Percentiles rank a stretch among this genome's conserved stretches.
These are phyloP conservation scores for Panagrolaimus sp. DNA, from an alignment of 1,140 invertebrate genomes.

Conservation along the genomic window DNA sequence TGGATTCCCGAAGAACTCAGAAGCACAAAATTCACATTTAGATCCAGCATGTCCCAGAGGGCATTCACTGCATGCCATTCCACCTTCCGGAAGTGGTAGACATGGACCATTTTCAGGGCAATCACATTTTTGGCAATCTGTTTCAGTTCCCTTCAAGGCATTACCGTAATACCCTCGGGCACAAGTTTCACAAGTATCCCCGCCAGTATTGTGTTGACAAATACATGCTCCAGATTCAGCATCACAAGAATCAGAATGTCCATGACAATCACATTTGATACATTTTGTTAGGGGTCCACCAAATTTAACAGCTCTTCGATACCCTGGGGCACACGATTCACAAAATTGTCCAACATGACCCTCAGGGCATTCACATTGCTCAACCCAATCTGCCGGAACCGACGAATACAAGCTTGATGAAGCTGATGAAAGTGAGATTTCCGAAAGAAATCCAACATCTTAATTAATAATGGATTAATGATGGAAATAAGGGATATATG, in stretches of 20 bases:
- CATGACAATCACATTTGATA: slow-evolving; percentile 89
- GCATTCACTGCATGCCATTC: slow-evolving; percentile 86
- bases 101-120: slow-evolving; percentile 89
- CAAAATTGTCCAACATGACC: slow-evolving; percentile 89
- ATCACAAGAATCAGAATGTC: slow-evolving; percentile 90
- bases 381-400: slow-evolving; percentile 77
- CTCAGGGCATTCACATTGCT: slow-evolving; percentile 83
- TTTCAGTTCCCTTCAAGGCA: slow-evolving; percentile 75
- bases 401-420: slow-evolving; percentile 65
- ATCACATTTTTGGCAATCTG: slow-evolving; percentile 84
- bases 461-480: slow-evolving; percentile 63
- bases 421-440: not conserved
- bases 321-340: slow-evolving; percentile 89
- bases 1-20: slow-evolving; percentile 87
- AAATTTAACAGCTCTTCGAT: slow-evolving; percentile 77
- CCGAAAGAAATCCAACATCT: not conserved
- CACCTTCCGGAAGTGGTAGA: slow-evolving; percentile 73
- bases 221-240: slow-evolving; percentile 73
- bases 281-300: slow-evolving; percentile 86
- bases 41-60: slow-evolving; percentile 72
- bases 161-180: slow-evolving; percentile 89
- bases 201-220: slow-evolving; percentile 77
- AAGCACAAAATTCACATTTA: slow-evolving; percentile 80
- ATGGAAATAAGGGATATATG: slow-evolving; percentile 49
- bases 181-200: slow-evolving; percentile 88